Evolutionary conservation across 1,140 invertebrate genomes (phyloP).

Genomic region (Neotoxoptera formosana): DNA sequence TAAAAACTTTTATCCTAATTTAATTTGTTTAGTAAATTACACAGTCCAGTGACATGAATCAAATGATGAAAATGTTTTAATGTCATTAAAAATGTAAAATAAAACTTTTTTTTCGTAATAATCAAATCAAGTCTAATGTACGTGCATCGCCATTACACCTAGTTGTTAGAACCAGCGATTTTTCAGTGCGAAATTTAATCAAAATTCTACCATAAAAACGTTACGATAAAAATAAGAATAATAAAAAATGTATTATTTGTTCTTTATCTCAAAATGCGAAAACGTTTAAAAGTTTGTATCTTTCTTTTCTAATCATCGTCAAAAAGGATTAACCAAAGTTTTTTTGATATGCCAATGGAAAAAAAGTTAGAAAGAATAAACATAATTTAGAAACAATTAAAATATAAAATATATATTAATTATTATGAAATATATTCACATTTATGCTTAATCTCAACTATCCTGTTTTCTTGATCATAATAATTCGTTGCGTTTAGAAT

Average conservation of each 20-base stretch:
- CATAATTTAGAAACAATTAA: neutral
- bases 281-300: neutral
- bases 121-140: neutral
- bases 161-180: neutral
- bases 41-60: slow-evolving; percentile 6
- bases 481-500: neutral
- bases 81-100: slow-evolving; percentile 27
- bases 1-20: slow-evolving; percentile 21
- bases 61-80: slow-evolving; percentile 27
- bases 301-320: neutral
- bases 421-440: too few relatives aligned
- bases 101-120: neutral
- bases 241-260: neutral
- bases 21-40: slow-evolving; percentile 29
- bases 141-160: neutral
- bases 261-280: neutral
- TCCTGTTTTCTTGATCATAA: too few relatives aligned
- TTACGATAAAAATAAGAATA: neutral
- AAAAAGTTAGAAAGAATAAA: neutral
- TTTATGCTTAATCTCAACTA: too few relatives aligned
- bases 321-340: neutral
- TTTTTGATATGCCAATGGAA: neutral
- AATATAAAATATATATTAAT: neutral
- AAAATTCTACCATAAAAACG: neutral
- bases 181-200: neutral